Percentiles rank a stretch among this genome's conserved stretches.
These are phyloP conservation scores for Eurystomus gularis DNA, from an alignment of 2,113 vertebrate genomes.

Conservation along the genomic window DNA sequence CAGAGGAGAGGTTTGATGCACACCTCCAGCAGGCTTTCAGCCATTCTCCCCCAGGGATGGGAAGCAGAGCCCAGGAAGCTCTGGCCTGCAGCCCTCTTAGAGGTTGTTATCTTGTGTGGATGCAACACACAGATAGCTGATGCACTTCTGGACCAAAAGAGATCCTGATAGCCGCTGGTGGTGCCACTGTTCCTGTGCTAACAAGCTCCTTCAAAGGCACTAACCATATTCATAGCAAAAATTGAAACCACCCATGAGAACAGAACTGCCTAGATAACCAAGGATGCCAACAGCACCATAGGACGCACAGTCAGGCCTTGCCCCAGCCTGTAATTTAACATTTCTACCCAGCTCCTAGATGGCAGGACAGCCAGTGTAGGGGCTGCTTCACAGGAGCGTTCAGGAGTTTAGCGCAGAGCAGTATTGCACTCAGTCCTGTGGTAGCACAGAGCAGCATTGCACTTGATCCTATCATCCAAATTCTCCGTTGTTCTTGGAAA, in stretches of 20 bases:
- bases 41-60: background rate
- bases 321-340: background rate
- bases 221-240: background rate
- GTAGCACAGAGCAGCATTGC: background rate
- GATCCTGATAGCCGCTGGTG: background rate
- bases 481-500: constrained; percentile 48
- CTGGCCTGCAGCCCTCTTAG: accelerated
- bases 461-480: constrained; percentile 1
- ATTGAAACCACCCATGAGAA: background rate
- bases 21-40: background rate
- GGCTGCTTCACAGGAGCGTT: background rate
- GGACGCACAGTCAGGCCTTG: background rate
- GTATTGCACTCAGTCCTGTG: background rate
- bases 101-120: background rate
- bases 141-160: background rate
- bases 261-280: background rate
- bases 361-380: background rate
- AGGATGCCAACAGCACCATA: background rate
- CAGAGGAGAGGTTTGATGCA: background rate
- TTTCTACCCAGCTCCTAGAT: background rate
- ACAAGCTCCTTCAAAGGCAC: background rate
- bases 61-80: background rate
- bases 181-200: background rate
- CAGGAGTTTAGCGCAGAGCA: background rate
- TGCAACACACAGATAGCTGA: background rate